Evolutionary conservation across 2,888 invertebrate genomes (phyloP), one percentile per base, ranked within the genome.

Genomic region (Unio pictorum): DNA sequence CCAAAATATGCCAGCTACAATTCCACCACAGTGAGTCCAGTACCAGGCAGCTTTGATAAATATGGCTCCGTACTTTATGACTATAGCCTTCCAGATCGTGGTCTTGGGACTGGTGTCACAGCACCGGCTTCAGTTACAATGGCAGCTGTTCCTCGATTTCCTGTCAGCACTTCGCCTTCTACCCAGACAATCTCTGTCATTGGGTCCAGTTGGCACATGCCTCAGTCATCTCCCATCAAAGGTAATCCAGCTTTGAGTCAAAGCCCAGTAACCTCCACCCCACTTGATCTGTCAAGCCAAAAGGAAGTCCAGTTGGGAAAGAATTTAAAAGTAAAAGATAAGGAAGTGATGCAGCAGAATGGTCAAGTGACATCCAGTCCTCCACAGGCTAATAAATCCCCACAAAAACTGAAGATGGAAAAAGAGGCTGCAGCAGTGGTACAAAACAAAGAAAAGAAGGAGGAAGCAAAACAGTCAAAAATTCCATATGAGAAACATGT

Each of bases 41-140:
- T 45, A 54, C 66, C 64, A 20, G 67, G 67, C 5, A 59, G 71
- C 11, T 69, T 76, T 67, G 82, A 83, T 55, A 81, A 81, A 65
- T 75, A 76, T 63, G 75, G 79, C 54, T 71, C 80, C 26, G 62
- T 75, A 8, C 73, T 80, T 23, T 87, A 87, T 67, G 85, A 87
- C 71, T 87, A 86, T 72, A 84, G 76, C 66, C 75, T 86, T 26
- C 87, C 87, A 28, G 87, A 87, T 64, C 72, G 87, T 56, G 87
- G 87, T 17, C 74, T 87, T 26, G 79, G 84, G 3, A 34, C 74
- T 20, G 56, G 72, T 30, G 64, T 72, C 64, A 63, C 62, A 28
- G 73, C 75, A 28, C 64, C 78, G n/a, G 64, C 75, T 4, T 60
- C 81, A 26, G 73, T 73, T 30, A 68, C 79, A 59, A 67, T 74